Evolutionary conservation across 2,113 vertebrate genomes (phyloP).

Genomic region (Ptilorrhoa leucosticta): DNA sequence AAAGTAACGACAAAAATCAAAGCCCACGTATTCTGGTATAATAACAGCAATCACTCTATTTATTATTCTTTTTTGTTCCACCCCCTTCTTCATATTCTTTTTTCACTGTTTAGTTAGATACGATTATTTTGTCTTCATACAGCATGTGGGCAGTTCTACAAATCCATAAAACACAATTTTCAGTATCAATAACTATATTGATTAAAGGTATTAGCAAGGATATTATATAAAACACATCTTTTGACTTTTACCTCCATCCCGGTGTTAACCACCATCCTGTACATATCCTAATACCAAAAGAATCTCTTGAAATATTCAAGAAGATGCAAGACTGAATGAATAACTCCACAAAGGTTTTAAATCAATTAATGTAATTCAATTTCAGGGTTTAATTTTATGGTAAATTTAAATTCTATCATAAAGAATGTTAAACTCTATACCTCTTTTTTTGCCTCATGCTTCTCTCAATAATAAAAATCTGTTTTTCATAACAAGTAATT

Average conservation of each 20-base stretch:
- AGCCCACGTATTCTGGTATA: not conserved
- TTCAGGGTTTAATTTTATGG: not conserved
- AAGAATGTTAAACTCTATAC: not conserved
- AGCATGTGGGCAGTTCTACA: not conserved
- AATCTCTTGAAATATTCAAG: not conserved
- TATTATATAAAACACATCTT: not conserved
- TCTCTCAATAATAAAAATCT: not conserved
- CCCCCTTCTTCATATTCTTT: not conserved
- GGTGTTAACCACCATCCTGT: accelerated
- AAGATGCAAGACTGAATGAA: not conserved
- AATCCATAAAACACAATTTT: accelerated
- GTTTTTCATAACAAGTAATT: not conserved
- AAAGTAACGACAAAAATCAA: not conserved
- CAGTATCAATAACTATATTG: not conserved
- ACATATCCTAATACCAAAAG: not conserved
- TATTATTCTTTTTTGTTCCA: not conserved
- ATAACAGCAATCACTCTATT: not conserved
- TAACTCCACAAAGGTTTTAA: not conserved
- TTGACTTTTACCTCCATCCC: not conserved
- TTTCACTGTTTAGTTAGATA: not conserved
- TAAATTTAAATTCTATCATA: not conserved
- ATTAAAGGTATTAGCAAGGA: not conserved
- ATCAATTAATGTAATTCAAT: not conserved
- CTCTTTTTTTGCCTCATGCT: not conserved
- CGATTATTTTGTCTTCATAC: not conserved